Percentiles rank a stretch among this genome's conserved stretches.
Evolutionary conservation across 2,888 invertebrate species (phyloP).

Genomic region (Leptinotarsa rubiginosa): DNA sequence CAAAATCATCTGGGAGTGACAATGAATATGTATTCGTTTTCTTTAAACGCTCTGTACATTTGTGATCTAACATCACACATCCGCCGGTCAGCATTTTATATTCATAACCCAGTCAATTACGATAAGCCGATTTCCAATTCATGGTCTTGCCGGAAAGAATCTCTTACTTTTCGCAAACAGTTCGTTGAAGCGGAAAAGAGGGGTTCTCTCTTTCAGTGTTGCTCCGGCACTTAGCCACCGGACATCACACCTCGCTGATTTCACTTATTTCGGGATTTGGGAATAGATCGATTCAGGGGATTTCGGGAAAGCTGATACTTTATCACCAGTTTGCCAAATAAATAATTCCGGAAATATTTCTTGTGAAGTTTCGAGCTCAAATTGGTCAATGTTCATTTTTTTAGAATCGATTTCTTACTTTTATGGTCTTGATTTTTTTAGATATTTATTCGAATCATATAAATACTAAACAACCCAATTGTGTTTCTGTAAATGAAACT

Average conservation of each 20-base stretch:
- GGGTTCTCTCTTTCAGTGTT: constrained; percentile 41
- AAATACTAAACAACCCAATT: no score
- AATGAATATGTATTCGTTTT: neutral
- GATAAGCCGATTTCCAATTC: constrained; percentile 30
- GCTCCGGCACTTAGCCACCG: constrained; percentile 40
- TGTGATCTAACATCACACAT: neutral
- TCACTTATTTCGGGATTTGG: constrained; percentile 52
- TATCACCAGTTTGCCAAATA: constrained; percentile 23
- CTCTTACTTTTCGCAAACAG: constrained; percentile 39
- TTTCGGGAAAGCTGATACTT: constrained; percentile 31
- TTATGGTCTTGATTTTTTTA: no score
- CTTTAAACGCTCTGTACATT: neutral
- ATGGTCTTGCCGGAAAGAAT: constrained; percentile 35
- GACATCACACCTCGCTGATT: constrained; percentile 54
- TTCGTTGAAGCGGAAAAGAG: constrained; percentile 43
- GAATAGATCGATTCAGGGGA: constrained; percentile 42
- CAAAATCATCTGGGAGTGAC: no score
- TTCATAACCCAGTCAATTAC: constrained; percentile 24
- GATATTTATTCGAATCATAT: no score
- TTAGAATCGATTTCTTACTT: no score
- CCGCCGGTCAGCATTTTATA: constrained; percentile 14
- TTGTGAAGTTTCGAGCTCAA: no score
- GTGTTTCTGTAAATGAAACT: no score
- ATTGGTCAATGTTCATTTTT: no score
- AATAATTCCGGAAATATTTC: constrained; percentile 4